A percentile compares a stretch with the other conserved stretches of the same genome.
phyloP scores from a whole-genome alignment of 2,797 vertebrate species.

The Poeciliopsis turneri region DNA sequence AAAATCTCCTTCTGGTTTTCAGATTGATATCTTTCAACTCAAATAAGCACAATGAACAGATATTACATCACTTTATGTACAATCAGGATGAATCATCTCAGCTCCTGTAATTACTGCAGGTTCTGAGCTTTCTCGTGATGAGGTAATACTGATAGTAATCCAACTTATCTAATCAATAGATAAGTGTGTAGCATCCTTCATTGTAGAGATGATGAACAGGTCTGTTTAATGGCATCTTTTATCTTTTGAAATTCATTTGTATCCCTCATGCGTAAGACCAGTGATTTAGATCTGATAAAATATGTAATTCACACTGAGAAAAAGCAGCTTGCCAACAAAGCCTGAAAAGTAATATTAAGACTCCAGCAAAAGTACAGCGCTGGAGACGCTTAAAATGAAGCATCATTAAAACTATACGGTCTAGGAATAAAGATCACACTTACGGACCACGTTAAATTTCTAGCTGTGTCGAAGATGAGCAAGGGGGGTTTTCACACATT shows the following conservation, averaged over 20 bases:
- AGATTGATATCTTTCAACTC: not conserved
- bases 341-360: not conserved
- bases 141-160: slow-evolving; percentile 25
- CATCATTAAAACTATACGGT: not conserved
- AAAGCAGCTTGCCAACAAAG: not conserved
- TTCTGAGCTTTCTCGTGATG: slow-evolving; percentile 8
- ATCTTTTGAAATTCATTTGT: slow-evolving; percentile 56
- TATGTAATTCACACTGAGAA: not conserved
- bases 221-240: slow-evolving; percentile 47
- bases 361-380: not conserved
- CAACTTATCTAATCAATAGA: slow-evolving; percentile 42
- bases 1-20: not conserved
- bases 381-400: not conserved
- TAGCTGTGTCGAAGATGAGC: not conserved
- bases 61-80: not conserved
- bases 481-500: not conserved
- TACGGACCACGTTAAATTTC: not conserved
- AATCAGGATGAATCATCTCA: slow-evolving; percentile 3
- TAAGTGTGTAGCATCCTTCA: slow-evolving; percentile 40
- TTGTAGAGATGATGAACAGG: slow-evolving; percentile 46
- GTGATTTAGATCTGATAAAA: slow-evolving; percentile 2
- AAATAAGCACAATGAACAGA: slow-evolving; percentile 9
- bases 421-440: not conserved
- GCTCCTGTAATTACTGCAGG: slow-evolving; percentile 2
- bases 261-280: slow-evolving; percentile 12